These are phyloP conservation scores for Balanococcus diminutus DNA, from an alignment of 2,888 invertebrate genomes.

Conservation along the genomic window DNA sequence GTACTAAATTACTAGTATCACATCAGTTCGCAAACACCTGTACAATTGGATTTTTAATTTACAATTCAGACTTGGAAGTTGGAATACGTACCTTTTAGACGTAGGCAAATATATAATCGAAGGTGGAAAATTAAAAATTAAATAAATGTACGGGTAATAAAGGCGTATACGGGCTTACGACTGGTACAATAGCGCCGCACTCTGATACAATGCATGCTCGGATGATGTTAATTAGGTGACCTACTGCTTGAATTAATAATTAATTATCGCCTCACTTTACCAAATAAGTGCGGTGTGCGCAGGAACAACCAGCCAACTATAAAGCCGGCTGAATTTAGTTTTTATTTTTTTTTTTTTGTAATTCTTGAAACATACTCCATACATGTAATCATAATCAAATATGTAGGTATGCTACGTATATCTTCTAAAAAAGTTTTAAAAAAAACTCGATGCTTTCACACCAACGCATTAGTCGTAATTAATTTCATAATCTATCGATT, in stretches of 20 bases:
- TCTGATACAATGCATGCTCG: constrained; percentile 1
- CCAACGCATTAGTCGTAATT: background rate
- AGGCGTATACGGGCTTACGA: constrained; percentile 25
- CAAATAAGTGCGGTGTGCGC: background rate
- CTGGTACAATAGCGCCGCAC: background rate
- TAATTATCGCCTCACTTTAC: background rate
- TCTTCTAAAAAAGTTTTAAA: background rate
- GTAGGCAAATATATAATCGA: background rate
- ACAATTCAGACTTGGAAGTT: background rate
- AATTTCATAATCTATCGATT: constrained; percentile 13
- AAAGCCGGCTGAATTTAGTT: background rate
- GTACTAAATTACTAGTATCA: background rate
- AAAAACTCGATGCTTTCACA: background rate
- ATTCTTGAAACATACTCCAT: background rate
- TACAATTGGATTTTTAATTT: background rate
- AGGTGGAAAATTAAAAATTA: background rate
- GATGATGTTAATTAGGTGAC: constrained; percentile 29
- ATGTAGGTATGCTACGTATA: too few species aligned
- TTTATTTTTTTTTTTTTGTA: background rate
- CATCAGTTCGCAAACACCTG: background rate
- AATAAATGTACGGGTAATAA: constrained; percentile 37
- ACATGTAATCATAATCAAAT: background rate
- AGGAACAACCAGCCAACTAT: background rate
- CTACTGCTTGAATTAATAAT: constrained; percentile 24
- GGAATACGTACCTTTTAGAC: background rate